phyloP scores from a whole-genome alignment of 2,888 invertebrate species.

The Pyrocoelia pectoralis region DNA sequence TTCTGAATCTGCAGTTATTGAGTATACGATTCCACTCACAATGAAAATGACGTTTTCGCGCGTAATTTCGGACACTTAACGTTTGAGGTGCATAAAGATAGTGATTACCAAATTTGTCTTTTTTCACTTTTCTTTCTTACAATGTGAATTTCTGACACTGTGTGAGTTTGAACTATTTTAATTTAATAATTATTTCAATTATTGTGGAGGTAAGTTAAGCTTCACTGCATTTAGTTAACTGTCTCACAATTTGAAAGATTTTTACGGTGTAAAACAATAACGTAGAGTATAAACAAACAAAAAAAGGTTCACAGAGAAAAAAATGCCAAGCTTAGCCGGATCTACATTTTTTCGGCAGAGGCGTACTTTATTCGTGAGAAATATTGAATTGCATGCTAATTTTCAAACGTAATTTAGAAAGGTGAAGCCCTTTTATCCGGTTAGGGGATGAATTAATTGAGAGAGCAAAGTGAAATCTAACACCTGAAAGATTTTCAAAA shows the following conservation, averaged over 20 bases:
- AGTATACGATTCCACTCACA: background rate
- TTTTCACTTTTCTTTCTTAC: background rate
- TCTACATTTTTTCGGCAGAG: background rate
- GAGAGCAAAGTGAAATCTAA: background rate
- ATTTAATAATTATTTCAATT: no score
- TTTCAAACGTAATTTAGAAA: background rate
- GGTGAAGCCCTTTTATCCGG: background rate
- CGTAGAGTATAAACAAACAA: background rate
- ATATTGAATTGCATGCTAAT: background rate
- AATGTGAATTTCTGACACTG: background rate
- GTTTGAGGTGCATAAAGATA: background rate
- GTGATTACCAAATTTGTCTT: background rate
- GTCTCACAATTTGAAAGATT: no score
- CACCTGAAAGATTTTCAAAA: background rate
- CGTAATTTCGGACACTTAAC: background rate
- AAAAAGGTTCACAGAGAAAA: background rate
- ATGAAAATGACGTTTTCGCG: conserved; percentile 1
- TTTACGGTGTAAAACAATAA: no score
- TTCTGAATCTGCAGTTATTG: conserved; percentile 4
- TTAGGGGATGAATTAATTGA: background rate
- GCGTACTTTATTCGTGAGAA: background rate
- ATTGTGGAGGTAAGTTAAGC: no score
- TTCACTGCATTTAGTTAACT: no score
- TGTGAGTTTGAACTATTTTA: background rate
- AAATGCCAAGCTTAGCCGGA: background rate